These are phyloP conservation scores for Microtus oregoni DNA, from an alignment of 2,113 vertebrate species.

Conservation along the genomic window DNA sequence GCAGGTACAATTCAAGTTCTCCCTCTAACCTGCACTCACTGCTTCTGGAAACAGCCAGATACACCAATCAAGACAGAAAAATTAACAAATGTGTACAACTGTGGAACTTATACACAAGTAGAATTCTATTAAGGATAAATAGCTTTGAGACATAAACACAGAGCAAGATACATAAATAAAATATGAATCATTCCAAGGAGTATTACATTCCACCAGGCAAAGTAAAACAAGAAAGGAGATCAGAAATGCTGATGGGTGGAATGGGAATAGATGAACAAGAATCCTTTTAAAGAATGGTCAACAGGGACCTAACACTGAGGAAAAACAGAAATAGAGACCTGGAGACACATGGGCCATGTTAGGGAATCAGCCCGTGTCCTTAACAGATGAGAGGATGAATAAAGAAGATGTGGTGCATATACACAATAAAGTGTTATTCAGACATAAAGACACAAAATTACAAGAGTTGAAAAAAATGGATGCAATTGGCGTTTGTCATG, in stretches of 20 bases:
- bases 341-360: not conserved
- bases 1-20: constrained; percentile 19
- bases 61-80: constrained; percentile 36
- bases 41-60: not conserved
- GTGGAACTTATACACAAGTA: not conserved
- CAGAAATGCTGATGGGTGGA: not conserved
- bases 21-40: not conserved
- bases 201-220: not conserved
- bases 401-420: not conserved
- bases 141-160: constrained; percentile 9
- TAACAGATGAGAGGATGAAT: not conserved
- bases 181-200: not conserved
- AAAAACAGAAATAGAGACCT: not conserved
- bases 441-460: not conserved
- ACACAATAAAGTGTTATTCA: not conserved
- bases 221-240: not conserved
- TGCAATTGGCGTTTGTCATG: not conserved
- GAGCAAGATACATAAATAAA: not conserved
- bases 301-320: not conserved
- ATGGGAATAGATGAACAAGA: not conserved
- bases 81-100: not conserved
- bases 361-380: not conserved
- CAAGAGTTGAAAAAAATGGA: not conserved
- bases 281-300: not conserved
- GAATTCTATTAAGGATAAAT: not conserved